phyloP scores from a whole-genome alignment of 2,113 vertebrate genomes.

The Psilopogon haemacephalus region DNA sequence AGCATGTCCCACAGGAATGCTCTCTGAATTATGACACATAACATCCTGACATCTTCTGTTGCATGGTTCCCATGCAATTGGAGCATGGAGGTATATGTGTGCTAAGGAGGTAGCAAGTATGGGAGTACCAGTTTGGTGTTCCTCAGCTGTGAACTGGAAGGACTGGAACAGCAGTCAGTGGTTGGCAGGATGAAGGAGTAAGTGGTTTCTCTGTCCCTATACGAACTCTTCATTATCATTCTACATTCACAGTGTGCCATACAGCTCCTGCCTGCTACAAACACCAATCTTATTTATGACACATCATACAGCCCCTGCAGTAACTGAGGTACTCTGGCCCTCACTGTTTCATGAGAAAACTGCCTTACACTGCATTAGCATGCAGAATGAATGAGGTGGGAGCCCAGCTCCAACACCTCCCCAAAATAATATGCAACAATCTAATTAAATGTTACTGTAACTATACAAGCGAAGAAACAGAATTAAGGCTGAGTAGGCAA shows the following conservation, averaged over 20 bases:
- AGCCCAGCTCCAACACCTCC: slow-evolving; percentile 37
- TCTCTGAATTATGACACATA: neutral
- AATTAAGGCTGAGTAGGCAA: slow-evolving; percentile 47
- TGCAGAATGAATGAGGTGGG: slow-evolving; percentile 26
- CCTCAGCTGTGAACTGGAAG: neutral
- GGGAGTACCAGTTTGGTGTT: neutral
- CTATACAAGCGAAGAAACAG: slow-evolving; percentile 39
- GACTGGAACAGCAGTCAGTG: neutral
- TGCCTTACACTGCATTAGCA: slow-evolving; percentile 19
- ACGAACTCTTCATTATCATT: slow-evolving; percentile 11
- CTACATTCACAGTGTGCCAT: neutral
- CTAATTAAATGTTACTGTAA: slow-evolving; percentile 62
- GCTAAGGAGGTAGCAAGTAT: neutral
- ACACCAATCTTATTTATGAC: slow-evolving; percentile 45
- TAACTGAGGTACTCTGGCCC: slow-evolving; percentile 10
- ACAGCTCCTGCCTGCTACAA: neutral
- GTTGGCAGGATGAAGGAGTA: neutral
- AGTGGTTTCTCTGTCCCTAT: neutral
- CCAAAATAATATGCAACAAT: slow-evolving; percentile 55
- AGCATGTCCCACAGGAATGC: neutral
- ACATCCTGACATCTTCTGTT: neutral
- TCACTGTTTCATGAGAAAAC: slow-evolving; percentile 29
- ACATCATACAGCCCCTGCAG: slow-evolving; percentile 26
- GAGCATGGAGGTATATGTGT: neutral
- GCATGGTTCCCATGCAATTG: neutral